Evolutionary conservation across 2,888 invertebrate species (phyloP), one percentile per base, ranked within the genome.

Genomic region (Biston stratarius): DNA sequence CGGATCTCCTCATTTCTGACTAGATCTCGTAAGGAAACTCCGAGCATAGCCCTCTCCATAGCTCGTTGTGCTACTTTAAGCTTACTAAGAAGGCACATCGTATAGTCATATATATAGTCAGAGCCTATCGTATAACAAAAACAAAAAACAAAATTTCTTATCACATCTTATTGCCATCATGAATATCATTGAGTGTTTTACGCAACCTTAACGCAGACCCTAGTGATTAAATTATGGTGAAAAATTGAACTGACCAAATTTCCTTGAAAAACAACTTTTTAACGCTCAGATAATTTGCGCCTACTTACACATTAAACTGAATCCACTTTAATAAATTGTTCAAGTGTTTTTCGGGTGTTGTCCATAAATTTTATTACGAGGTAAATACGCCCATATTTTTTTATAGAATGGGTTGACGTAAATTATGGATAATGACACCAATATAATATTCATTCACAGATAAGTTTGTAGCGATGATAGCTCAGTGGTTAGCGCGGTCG

Each of bases 401-500:
- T 67, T 74, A 78, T 83, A 84, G 80, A 85, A 84, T 85, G 77
- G 81, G 66, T 78, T 88, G 88, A 86, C 84, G 84, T 76, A 82
- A 84, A 87, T 86, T 69, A 79, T 63, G 67, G 63, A 73, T 86
- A 87, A 86, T 83, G 79, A 84, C 79, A 80, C 77, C 73, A 52
- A 73, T 74, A 72, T 63, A 72, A 70, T 71, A 77, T 81, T 77
- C 72, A 76, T 71, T 75, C 74, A 65, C 74, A 55, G 11, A 59
- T 47, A 36, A 55, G 45, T 24, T 24, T 24, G 24, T 24, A 24
- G 24, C 24, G 3, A 3, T 3, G 24, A 24, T 24, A 3, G 24
- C 24, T 24, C 3, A 24, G 1, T 24, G 24, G 3, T 24, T 24
- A 2, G 24, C 24, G 24, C 24, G 24, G 24, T 24, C 3, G 24